Conservation (phyloP, 1,140 invertebrate genomes). For the Heliconius nattereri region DNA sequence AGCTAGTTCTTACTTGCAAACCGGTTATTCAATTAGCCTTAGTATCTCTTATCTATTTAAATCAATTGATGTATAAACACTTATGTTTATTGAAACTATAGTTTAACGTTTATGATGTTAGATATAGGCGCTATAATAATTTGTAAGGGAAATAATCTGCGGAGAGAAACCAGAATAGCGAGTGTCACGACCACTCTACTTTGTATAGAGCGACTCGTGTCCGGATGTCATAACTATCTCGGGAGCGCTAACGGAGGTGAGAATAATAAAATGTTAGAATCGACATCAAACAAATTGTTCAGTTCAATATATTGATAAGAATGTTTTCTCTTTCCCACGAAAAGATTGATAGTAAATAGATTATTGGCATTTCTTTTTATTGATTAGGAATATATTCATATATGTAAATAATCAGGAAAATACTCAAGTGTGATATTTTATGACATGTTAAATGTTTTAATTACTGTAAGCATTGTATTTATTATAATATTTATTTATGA, state of each 20-base stretch:
- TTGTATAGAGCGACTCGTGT: constrained; percentile 24
- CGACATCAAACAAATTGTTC: constrained; percentile 16
- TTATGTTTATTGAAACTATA: constrained; percentile 6
- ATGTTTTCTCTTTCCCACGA: constrained; percentile 13
- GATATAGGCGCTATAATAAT: constrained; percentile 18
- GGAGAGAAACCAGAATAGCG: constrained; percentile 27
- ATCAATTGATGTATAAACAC: constrained; percentile 14
- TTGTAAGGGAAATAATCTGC: constrained; percentile 29
- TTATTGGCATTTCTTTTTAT: not conserved
- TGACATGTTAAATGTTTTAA: too few species aligned
- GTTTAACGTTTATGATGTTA: constrained; percentile 46
- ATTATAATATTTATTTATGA: not conserved
- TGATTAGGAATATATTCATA: not conserved
- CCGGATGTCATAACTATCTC: constrained; percentile 37
- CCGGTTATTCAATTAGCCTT: constrained; percentile 6
- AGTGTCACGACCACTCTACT: constrained; percentile 30
- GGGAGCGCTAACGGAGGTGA: constrained; percentile 20
- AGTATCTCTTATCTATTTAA: not conserved
- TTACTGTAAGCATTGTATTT: not conserved
- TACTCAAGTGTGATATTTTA: too few species aligned
- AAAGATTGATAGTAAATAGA: not conserved
- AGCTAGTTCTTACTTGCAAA: not conserved
- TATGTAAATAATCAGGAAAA: not conserved
- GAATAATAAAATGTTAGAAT: constrained; percentile 20
- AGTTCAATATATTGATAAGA: constrained; percentile 13